phyloP scores from a whole-genome alignment of 2,113 vertebrate genomes.

The Gobio gobio region DNA sequence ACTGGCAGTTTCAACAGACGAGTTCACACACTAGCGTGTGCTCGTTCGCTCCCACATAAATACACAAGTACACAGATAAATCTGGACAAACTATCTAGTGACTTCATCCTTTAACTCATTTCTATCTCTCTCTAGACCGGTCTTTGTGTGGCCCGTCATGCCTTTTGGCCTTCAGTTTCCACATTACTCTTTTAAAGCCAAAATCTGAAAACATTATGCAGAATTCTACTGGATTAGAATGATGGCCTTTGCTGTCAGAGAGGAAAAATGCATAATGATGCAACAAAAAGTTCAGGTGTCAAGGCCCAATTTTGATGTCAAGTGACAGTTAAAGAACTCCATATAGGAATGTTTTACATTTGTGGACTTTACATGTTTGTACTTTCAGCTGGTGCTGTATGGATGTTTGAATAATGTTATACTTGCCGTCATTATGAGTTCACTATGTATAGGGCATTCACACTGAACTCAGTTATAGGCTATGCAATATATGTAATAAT shows the following conservation, averaged over 20 bases:
- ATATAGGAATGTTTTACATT: neutral
- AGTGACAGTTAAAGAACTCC: neutral
- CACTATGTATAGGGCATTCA: neutral
- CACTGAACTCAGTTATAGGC: neutral
- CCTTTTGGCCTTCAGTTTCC: constrained; percentile 18
- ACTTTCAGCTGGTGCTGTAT: neutral
- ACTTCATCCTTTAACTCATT: constrained; percentile 27
- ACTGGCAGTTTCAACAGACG: constrained; percentile 25
- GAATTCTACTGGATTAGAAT: neutral
- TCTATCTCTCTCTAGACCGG: constrained; percentile 47
- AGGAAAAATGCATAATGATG: neutral
- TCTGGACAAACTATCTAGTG: constrained; percentile 30
- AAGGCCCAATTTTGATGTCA: neutral
- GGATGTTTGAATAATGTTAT: neutral
- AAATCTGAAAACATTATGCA: neutral
- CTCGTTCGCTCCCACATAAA: neutral
- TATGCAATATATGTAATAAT: neutral
- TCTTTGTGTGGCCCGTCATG: constrained; percentile 28
- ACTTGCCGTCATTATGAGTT: neutral
- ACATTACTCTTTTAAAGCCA: neutral
- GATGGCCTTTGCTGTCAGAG: neutral
- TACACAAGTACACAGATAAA: constrained; percentile 13
- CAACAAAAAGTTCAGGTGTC: neutral
- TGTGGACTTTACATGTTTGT: neutral
- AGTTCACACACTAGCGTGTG: constrained; percentile 24